A percentile compares a stretch with the other conserved stretches of the same genome.
Evolutionary conservation across 2,888 invertebrate species (phyloP).

Genomic region (Tholera decimalis): DNA sequence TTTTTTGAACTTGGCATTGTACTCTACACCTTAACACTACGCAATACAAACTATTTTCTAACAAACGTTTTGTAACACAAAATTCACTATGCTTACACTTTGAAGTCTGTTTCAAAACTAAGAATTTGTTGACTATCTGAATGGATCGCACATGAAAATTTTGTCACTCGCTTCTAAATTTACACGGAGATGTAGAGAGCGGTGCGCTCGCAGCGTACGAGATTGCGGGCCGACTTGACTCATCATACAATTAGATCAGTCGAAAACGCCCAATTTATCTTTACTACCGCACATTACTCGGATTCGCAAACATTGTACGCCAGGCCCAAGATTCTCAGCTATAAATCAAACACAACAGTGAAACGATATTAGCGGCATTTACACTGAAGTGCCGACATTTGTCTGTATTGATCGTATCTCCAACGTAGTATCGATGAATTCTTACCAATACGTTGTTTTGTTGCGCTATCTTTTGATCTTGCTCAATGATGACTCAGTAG

Average conservation of each 20-base stretch:
- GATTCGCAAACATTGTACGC: constrained; percentile 56
- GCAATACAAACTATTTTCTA: constrained; percentile 41
- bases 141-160: constrained; percentile 66
- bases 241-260: constrained; percentile 76
- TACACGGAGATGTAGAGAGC: constrained; percentile 74
- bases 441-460: constrained; percentile 27
- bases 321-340: constrained; percentile 12
- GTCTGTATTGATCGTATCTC: constrained; percentile 23
- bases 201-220: constrained; percentile 67
- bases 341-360: constrained; percentile 7
- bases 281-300: constrained; percentile 56
- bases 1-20: constrained; percentile 56
- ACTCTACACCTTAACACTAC: constrained; percentile 50
- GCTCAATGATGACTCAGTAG: constrained; percentile 9
- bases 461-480: constrained; percentile 30
- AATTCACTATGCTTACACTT: constrained; percentile 55
- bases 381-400: constrained; percentile 25
- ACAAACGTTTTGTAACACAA: constrained; percentile 24
- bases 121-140: constrained; percentile 64
- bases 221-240: constrained; percentile 72
- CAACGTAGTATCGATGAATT: constrained; percentile 14
- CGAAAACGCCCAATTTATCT: constrained; percentile 68
- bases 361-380: not conserved
- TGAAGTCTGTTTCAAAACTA: constrained; percentile 69
- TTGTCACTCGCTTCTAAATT: constrained; percentile 86